A percentile compares a stretch with the other conserved stretches of the same genome.
Evolutionary conservation across 2,113 vertebrate genomes (phyloP).

Genomic region (Syngnathus floridae): DNA sequence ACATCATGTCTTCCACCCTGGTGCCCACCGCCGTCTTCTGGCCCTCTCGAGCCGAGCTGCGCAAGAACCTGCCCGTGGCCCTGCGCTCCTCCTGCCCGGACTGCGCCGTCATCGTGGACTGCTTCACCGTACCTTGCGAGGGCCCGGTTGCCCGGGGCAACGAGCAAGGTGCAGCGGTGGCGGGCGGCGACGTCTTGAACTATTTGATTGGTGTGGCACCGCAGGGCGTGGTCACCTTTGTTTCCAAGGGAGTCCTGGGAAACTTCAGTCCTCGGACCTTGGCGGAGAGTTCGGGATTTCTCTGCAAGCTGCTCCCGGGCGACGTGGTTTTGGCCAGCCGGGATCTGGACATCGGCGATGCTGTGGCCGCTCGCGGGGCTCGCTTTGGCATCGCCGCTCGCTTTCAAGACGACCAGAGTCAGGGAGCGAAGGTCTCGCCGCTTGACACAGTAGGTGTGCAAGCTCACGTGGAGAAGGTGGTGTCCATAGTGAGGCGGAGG

Average conservation of each 20-base stretch:
- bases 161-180: conserved; percentile 13
- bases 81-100: conserved; percentile 61
- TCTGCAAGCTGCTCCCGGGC: conserved; percentile 68
- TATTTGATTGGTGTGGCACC: conserved; percentile 72
- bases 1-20: conserved; percentile 70
- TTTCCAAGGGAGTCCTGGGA: conserved; percentile 64
- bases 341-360: conserved; percentile 57
- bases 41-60: conserved; percentile 68
- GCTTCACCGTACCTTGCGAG: conserved; percentile 66
- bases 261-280: conserved; percentile 61
- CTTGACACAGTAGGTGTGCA: conserved; percentile 39
- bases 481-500: conserved; percentile 65
- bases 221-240: conserved; percentile 71
- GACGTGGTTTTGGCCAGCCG: conserved; percentile 62
- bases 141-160: conserved; percentile 41
- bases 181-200: conserved; percentile 51
- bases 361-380: conserved; percentile 61
- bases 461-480: conserved; percentile 61
- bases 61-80: conserved; percentile 66
- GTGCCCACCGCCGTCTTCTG: conserved; percentile 72
- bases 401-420: conserved; percentile 6
- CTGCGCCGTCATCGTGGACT: conserved; percentile 71
- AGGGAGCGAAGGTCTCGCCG: background rate
- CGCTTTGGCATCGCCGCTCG: conserved; percentile 42
- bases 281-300: conserved; percentile 65